Evolutionary conservation across 2,888 invertebrate species (phyloP).

Genomic region (Homarus gammarus): DNA sequence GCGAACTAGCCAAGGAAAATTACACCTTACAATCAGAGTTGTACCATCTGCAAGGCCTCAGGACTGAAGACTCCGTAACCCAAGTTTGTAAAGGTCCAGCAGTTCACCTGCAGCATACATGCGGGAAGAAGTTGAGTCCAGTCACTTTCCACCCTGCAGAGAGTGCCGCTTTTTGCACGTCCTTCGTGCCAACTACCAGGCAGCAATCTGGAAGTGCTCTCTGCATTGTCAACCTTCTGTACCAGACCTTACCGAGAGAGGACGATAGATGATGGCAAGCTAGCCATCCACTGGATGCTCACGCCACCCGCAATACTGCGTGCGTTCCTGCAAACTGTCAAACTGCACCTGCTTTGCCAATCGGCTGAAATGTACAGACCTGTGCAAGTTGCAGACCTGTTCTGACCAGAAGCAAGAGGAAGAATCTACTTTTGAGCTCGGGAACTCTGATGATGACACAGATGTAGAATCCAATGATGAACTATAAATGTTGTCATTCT

Average conservation of each 20-base stretch:
- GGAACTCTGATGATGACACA: too few relatives aligned
- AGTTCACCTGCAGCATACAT: neutral
- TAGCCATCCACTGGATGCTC: neutral
- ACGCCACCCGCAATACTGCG: neutral
- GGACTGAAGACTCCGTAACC: too few relatives aligned
- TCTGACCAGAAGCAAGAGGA: conserved; percentile 29
- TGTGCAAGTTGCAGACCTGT: conserved; percentile 37
- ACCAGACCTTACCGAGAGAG: conserved; percentile 5
- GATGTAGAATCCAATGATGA: too few relatives aligned
- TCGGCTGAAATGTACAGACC: conserved; percentile 27
- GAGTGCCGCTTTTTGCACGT: conserved; percentile 10
- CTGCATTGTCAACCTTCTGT: neutral
- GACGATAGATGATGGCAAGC: conserved; percentile 17
- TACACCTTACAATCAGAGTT: too few relatives aligned
- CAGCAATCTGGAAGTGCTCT: conserved; percentile 17
- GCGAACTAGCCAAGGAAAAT: too few relatives aligned
- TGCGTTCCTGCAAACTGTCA: conserved; percentile 13
- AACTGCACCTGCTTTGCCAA: conserved; percentile 11
- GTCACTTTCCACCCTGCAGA: conserved; percentile 23
- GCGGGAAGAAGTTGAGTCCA: too few relatives aligned
- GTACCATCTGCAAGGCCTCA: too few relatives aligned
- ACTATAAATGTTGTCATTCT: too few relatives aligned
- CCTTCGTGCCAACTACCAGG: neutral
- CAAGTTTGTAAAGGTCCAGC: neutral
- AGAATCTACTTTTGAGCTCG: too few relatives aligned